Evolutionary conservation across 2,113 vertebrate genomes (phyloP).

Genomic region (Pomatostomus ruficeps): DNA sequence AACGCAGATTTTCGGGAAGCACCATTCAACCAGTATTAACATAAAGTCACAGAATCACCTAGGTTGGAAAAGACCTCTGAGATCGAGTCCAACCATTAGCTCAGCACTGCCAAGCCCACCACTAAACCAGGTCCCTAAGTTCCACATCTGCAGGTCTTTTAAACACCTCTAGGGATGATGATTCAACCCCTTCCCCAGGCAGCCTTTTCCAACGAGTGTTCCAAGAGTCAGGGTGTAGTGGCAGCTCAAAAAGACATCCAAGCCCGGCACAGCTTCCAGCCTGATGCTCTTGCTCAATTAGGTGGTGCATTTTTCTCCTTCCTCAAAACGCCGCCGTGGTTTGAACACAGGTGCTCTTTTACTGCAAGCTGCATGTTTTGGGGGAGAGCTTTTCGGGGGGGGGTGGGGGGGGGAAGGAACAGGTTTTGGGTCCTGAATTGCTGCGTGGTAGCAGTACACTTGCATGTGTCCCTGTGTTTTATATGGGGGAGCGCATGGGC

Average conservation of each 20-base stretch:
- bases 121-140: neutral
- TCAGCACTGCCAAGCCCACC: neutral
- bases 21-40: neutral
- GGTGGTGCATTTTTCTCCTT: neutral
- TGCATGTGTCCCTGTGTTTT: neutral
- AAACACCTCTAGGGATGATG: neutral
- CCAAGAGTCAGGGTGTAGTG: neutral
- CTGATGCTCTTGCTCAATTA: neutral
- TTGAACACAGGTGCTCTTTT: neutral
- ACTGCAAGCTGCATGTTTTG: neutral
- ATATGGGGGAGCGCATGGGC: accelerated
- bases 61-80: neutral
- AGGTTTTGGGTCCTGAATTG: neutral
- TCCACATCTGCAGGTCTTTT: neutral
- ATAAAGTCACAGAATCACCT: neutral
- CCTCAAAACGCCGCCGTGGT: neutral
- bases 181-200: neutral
- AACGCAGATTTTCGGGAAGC: neutral
- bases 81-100: neutral
- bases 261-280: neutral
- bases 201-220: neutral
- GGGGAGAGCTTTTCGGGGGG: neutral
- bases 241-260: neutral
- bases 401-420: accelerated
- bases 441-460: neutral